Evolutionary conservation across 1,140 invertebrate species (phyloP), one percentile per base, ranked within the genome.

Genomic region (Chlorops oryzae): DNA sequence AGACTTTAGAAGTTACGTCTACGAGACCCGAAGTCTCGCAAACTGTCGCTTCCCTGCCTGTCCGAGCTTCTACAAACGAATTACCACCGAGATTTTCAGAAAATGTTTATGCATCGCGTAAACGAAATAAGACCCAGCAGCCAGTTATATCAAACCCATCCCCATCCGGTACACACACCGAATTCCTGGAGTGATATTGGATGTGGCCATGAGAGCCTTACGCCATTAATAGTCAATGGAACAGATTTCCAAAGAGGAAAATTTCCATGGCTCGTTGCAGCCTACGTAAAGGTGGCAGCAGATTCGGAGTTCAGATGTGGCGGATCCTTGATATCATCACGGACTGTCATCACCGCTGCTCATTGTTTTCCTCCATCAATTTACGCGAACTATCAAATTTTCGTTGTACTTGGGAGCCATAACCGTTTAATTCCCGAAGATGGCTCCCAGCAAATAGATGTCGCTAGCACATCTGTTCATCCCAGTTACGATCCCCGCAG

Each of bases 191-290:
- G 21, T 18, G 3, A 21, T 47, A 32, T 9, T 32, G 28, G 9
- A 9, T 32, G 32, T 15, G 28, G 46, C 37, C 24, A 37, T 17
- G 28, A 44, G 2, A 41, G 32, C 28, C 46, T 48, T 3, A 39
- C 47, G 6, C 50, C 55, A 1, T 28, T 57, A 4, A 58, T 59
- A 15, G 22, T 80, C 9, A 81, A 81, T 5, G 83, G 82, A 2
- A 58, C 70, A 5, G 64, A 74, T 0, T 69, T 80, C 2, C 57
- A 66, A 2, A 63, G 75, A 4, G 83, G 85, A 21, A 77, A 82
- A 35, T 84, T 80, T 67, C 86, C 85, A 0, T 88, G 85, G 85
- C 69, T 85, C 44, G 80, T 78, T 0, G 78, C 78, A 2, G 77
- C 86, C 32, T 81, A 81, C 54, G 47, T 47, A 17, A 45, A 47